A percentile compares a stretch with the other conserved stretches of the same genome.
Evolutionary conservation across 1,140 invertebrate genomes (phyloP).

Genomic region (Philotrypesis tridentata): DNA sequence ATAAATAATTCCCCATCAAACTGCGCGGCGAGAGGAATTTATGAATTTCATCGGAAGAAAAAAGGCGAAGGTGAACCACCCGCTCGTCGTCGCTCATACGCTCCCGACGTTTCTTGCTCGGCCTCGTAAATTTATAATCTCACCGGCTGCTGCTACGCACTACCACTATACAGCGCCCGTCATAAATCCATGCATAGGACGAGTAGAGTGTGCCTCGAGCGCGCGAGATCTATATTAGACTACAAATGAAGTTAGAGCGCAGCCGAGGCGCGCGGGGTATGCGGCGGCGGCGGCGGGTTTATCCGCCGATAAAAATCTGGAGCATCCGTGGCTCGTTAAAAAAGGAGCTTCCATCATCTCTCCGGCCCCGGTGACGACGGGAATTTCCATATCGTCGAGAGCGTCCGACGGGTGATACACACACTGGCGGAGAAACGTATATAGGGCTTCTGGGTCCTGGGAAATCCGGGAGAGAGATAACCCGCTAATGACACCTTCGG

Average conservation of each 20-base stretch:
- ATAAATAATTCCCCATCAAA: slow-evolving; percentile 8
- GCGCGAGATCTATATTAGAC: slow-evolving; percentile 26
- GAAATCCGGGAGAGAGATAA: not conserved
- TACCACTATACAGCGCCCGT: slow-evolving; percentile 1
- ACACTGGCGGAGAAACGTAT: too few species aligned
- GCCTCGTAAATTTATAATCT: slow-evolving; percentile 35
- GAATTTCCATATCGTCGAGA: slow-evolving; percentile 49
- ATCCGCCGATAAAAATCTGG: slow-evolving; percentile 9
- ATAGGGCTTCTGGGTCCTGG: too few species aligned
- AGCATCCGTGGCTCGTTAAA: slow-evolving; percentile 19
- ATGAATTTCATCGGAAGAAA: slow-evolving; percentile 17
- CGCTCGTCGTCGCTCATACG: not conserved
- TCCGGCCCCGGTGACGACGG: slow-evolving; percentile 44
- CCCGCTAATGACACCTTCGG: too few species aligned
- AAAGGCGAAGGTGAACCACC: not conserved
- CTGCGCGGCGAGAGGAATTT: slow-evolving; percentile 9
- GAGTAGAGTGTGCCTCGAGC: too few species aligned
- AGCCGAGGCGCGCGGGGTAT: not conserved
- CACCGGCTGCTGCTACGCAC: not conserved
- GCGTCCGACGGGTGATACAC: not conserved
- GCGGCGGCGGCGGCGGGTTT: too few species aligned
- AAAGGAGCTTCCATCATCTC: slow-evolving; percentile 31
- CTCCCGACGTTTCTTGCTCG: not conserved
- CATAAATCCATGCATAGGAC: slow-evolving; percentile 15
- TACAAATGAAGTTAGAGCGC: slow-evolving; percentile 21